Conservation (phyloP, 2,888 invertebrate species). For the Maniola hyperantus region DNA sequence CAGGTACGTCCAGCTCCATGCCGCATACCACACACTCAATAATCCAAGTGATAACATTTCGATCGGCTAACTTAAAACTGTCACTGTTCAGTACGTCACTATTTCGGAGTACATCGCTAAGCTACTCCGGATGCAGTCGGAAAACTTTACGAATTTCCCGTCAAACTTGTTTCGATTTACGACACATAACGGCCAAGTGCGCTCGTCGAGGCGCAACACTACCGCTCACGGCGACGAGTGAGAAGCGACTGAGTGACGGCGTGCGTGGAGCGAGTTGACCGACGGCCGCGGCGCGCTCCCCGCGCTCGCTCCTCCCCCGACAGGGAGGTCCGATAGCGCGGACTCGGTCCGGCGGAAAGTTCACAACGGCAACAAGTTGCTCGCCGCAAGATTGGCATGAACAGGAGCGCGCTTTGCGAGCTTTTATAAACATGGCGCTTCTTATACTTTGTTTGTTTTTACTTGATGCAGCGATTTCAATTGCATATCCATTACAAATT, state of each 20-base stretch:
- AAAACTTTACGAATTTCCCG: conserved; percentile 80
- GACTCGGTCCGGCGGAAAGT: conserved; percentile 70
- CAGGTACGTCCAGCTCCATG: conserved; percentile 68
- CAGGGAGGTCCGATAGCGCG: conserved; percentile 61
- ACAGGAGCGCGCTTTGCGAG: conserved; percentile 80
- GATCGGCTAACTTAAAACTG: conserved; percentile 75
- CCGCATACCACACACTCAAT: conserved; percentile 67
- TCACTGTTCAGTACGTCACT: conserved; percentile 78
- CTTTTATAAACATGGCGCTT: conserved; percentile 81
- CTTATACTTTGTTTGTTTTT: conserved; percentile 79
- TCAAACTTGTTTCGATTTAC: conserved; percentile 81
- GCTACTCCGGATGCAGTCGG: conserved; percentile 70
- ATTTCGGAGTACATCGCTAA: conserved; percentile 74
- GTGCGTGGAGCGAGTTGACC: conserved; percentile 69
- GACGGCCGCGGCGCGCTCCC: conserved; percentile 72
- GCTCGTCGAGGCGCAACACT: conserved; percentile 51
- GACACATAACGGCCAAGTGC: conserved; percentile 75
- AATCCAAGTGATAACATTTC: conserved; percentile 77
- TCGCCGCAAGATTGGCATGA: conserved; percentile 80
- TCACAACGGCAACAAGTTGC: conserved; percentile 81
- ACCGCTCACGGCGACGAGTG: conserved; percentile 59
- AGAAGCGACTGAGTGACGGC: conserved; percentile 70
- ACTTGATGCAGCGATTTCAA: conserved; percentile 76
- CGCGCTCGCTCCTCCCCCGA: conserved; percentile 79
- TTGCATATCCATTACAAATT: conserved; percentile 49